Evolutionary conservation across 1,140 invertebrate genomes (phyloP).

Genomic region (Pseudomyrmex sp.): DNA sequence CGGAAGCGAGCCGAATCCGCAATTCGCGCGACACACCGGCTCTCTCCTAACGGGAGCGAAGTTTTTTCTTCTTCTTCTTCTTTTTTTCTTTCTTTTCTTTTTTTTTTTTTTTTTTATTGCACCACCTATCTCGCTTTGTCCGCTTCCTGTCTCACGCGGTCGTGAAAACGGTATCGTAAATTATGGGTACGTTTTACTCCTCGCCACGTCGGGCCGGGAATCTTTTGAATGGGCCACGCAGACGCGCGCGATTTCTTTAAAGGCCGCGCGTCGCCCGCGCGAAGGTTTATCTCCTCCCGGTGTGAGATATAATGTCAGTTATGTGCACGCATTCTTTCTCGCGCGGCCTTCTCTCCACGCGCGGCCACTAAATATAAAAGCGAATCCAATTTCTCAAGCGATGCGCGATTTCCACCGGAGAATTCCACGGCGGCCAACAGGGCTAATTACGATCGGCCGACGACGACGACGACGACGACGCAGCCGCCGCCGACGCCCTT

Average conservation of each 20-base stretch:
- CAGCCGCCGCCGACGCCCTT: constrained; percentile 48
- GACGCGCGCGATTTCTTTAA: constrained; percentile 66
- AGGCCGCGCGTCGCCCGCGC: constrained; percentile 16
- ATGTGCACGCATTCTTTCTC: constrained; percentile 39
- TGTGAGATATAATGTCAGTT: constrained; percentile 54
- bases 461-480: constrained; percentile 34
- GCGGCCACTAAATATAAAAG: constrained; percentile 67
- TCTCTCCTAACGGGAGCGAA: constrained; percentile 47
- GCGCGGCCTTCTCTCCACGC: constrained; percentile 18
- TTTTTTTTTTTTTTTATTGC: constrained; percentile 1
- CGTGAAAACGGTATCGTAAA: constrained; percentile 66
- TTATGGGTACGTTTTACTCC: constrained; percentile 61
- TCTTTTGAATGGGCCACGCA: constrained; percentile 61
- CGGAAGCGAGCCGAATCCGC: constrained; percentile 46
- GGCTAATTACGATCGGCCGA: constrained; percentile 71
- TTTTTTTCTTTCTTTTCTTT: background rate
- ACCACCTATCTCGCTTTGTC: background rate
- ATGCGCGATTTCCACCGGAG: constrained; percentile 73
- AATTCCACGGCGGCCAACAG: constrained; percentile 55
- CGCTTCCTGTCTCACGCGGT: constrained; percentile 46
- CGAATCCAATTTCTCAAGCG: constrained; percentile 74
- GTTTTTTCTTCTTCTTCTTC: background rate
- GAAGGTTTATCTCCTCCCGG: constrained; percentile 61
- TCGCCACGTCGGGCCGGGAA: constrained; percentile 40
- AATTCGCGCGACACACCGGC: constrained; percentile 54